These are phyloP conservation scores for Alosa sapidissima DNA, from an alignment of 2,797 vertebrate species.

Conservation along the genomic window DNA sequence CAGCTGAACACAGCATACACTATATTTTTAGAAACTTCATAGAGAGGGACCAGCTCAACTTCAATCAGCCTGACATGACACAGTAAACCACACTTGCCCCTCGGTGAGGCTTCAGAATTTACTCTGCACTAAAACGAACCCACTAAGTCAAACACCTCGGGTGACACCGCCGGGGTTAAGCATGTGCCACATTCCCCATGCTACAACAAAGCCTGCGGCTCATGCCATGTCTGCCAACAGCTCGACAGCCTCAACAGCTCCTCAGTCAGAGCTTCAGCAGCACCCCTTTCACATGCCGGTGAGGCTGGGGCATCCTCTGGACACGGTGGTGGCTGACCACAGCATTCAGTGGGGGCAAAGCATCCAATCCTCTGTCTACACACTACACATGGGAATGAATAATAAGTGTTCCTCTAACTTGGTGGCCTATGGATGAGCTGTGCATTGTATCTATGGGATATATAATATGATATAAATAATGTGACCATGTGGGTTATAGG, in stretches of 20 bases:
- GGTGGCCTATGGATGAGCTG: background rate
- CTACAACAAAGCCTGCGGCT: constrained; percentile 2
- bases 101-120: background rate
- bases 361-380: background rate
- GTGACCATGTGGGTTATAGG: background rate
- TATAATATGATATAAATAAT: background rate
- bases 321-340: background rate
- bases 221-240: constrained; percentile 19
- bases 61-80: background rate
- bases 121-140: constrained; percentile 9
- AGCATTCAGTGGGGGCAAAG: background rate
- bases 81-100: background rate
- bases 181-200: constrained; percentile 26
- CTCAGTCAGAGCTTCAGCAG: background rate
- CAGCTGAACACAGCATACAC: background rate
- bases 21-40: background rate
- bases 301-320: background rate
- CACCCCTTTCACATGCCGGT: background rate
- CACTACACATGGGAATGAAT: background rate
- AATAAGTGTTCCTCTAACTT: background rate
- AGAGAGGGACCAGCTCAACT: background rate
- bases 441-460: background rate
- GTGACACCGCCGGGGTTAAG: constrained; percentile 18
- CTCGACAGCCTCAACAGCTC: background rate
- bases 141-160: constrained; percentile 12